These are phyloP conservation scores for Sylvia atricapilla DNA, from an alignment of 2,113 vertebrate genomes.

Conservation along the genomic window DNA sequence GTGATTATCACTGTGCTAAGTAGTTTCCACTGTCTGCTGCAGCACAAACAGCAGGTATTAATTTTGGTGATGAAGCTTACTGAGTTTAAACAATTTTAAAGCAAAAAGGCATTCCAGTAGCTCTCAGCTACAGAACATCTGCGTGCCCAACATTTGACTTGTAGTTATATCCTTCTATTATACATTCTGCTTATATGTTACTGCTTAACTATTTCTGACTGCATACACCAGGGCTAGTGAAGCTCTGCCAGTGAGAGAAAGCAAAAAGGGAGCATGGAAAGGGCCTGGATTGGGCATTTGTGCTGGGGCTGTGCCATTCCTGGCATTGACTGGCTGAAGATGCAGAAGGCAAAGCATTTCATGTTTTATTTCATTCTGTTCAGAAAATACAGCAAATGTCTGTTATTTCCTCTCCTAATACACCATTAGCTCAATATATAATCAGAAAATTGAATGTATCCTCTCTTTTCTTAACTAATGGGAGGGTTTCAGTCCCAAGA, in stretches of 20 bases:
- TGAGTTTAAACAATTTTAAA: conserved; percentile 27
- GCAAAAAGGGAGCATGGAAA: neutral
- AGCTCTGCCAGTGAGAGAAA: neutral
- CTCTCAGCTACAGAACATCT: neutral
- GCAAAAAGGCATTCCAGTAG: neutral
- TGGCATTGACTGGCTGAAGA: neutral
- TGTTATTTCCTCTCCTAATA: neutral
- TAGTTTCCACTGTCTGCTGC: neutral
- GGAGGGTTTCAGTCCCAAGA: neutral
- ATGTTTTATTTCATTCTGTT: neutral
- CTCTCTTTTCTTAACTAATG: neutral
- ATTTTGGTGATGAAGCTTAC: neutral
- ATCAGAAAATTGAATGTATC: neutral
- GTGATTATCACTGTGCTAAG: neutral
- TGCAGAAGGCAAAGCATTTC: neutral
- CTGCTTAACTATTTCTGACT: neutral
- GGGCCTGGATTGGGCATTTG: neutral
- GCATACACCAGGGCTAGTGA: neutral
- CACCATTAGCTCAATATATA: neutral
- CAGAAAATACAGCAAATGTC: neutral
- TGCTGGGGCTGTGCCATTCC: neutral
- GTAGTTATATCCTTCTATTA: neutral
- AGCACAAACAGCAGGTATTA: conserved; percentile 2
- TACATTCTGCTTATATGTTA: neutral
- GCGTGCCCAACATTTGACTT: neutral